Evolutionary conservation across 2,113 vertebrate species (phyloP).

Genomic region (Trogon melanurus): DNA sequence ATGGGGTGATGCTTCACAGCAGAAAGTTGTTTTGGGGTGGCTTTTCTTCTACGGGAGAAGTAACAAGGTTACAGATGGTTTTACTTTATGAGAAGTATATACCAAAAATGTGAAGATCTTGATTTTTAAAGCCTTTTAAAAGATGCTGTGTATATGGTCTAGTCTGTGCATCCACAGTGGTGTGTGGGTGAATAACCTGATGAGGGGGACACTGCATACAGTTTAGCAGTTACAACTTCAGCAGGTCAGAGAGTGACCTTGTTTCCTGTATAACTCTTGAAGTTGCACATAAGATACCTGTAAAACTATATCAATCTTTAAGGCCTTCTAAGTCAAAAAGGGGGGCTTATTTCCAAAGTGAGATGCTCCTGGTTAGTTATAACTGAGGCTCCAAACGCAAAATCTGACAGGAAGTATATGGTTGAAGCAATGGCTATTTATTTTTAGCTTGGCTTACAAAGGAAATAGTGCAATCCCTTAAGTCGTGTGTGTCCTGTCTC

Average conservation of each 20-base stretch:
- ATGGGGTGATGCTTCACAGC: background rate
- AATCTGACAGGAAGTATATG: background rate
- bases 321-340: background rate
- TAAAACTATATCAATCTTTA: background rate
- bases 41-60: background rate
- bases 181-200: background rate
- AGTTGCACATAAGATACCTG: background rate
- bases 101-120: background rate
- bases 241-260: background rate
- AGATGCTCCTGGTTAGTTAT: background rate
- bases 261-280: background rate
- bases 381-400: background rate
- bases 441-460: constrained; percentile 1
- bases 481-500: background rate
- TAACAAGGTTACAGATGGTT: background rate
- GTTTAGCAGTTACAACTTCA: background rate
- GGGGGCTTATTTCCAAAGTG: background rate
- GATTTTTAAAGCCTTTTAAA: background rate
- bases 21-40: background rate
- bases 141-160: background rate
- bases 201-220: background rate
- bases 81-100: background rate
- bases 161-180: background rate
- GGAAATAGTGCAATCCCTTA: background rate
- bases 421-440: background rate